Evolutionary conservation across 2,888 invertebrate species (phyloP).

Genomic region (Aradus depressus): DNA sequence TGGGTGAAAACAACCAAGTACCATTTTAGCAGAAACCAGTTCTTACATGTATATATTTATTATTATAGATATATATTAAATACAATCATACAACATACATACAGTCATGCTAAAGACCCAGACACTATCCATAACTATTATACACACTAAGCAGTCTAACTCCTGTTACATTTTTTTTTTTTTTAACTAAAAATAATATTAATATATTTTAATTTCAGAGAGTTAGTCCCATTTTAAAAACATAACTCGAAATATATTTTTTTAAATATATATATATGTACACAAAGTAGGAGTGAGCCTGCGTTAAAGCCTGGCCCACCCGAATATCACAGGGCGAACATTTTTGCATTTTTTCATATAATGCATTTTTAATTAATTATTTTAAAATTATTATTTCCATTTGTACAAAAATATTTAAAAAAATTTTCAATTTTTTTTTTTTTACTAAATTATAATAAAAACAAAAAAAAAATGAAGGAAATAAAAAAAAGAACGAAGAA

Average conservation of each 20-base stretch:
- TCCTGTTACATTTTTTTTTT: constrained; percentile 23
- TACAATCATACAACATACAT: constrained; percentile 11
- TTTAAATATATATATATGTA: constrained; percentile 5
- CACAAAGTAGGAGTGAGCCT: constrained; percentile 30
- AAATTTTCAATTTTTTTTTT: constrained; percentile 13
- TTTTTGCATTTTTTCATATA: constrained; percentile 12
- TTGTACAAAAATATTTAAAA: constrained; percentile 25
- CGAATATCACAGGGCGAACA: constrained; percentile 31
- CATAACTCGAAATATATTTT: background rate
- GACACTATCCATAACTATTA: constrained; percentile 18
- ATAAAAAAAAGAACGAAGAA: constrained; percentile 19
- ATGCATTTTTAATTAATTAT: constrained; percentile 15
- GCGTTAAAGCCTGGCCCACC: constrained; percentile 31
- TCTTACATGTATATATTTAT: constrained; percentile 6
- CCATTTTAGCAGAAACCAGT: constrained; percentile 7
- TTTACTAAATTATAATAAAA: constrained; percentile 16
- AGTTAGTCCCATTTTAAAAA: constrained; percentile 6
- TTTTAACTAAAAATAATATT: constrained; percentile 10
- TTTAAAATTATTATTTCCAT: constrained; percentile 17
- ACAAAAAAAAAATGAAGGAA: too few relatives aligned
- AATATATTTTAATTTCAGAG: too few relatives aligned
- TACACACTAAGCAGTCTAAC: constrained; percentile 30
- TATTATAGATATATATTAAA: background rate
- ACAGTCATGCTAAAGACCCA: constrained; percentile 7
- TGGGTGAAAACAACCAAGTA: too few relatives aligned